A percentile compares a stretch with the other conserved stretches of the same genome.
Evolutionary conservation across 2,888 invertebrate species (phyloP).

Genomic region (Eupithecia tripunctaria): DNA sequence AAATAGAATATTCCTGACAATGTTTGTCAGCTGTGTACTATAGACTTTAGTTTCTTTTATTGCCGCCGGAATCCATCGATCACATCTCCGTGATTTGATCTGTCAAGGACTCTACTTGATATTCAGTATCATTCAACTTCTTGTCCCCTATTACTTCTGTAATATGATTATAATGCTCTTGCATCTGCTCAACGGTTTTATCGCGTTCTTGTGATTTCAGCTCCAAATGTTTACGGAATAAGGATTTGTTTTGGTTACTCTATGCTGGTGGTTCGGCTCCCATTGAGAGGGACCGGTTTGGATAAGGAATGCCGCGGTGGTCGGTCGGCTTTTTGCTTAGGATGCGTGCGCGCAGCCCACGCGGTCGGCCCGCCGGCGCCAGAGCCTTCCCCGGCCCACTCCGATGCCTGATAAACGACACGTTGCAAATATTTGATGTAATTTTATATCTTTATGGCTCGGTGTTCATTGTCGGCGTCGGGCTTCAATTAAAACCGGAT

Average conservation of each 20-base stretch:
- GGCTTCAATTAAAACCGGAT: slow-evolving; percentile 15
- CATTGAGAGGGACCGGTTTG: slow-evolving; percentile 80
- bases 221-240: slow-evolving; percentile 47
- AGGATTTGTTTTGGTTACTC: slow-evolving; percentile 57
- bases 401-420: slow-evolving; percentile 68
- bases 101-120: slow-evolving; percentile 62
- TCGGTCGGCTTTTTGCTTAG: slow-evolving; percentile 75
- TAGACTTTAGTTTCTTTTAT: slow-evolving; percentile 44
- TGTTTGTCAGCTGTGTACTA: slow-evolving; percentile 6
- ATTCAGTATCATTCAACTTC: slow-evolving; percentile 74
- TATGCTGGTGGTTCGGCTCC: slow-evolving; percentile 63
- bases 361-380: slow-evolving; percentile 69
- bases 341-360: slow-evolving; percentile 71
- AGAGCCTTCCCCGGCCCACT: slow-evolving; percentile 60
- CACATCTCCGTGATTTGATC: slow-evolving; percentile 59
- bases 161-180: slow-evolving; percentile 75
- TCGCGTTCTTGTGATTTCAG: slow-evolving; percentile 43
- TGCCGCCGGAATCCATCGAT: slow-evolving; percentile 61
- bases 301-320: slow-evolving; percentile 73
- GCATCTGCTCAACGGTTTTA: slow-evolving; percentile 54
- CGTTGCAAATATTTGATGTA: slow-evolving; percentile 74
- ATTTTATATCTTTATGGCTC: slow-evolving; percentile 48
- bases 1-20: not conserved
- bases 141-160: slow-evolving; percentile 70
- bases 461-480: slow-evolving; percentile 27